Conservation (phyloP, 2,113 vertebrate species). For the Onychostruthus taczanowskii region DNA sequence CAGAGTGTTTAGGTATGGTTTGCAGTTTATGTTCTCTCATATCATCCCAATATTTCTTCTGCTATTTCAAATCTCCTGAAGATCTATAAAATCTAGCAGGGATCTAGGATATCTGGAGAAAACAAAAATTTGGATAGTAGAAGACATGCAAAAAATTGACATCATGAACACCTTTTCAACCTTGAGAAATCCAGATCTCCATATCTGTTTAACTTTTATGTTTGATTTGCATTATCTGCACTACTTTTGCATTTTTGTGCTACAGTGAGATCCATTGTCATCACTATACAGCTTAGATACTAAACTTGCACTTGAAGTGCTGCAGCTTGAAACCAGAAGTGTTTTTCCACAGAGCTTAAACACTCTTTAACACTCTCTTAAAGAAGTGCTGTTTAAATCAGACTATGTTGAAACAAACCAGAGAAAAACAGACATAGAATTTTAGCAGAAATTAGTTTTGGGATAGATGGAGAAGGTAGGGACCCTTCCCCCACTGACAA, state of each 20-base stretch:
- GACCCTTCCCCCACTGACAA: background rate
- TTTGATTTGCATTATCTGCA: background rate
- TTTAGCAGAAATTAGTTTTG: background rate
- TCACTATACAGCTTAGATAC: background rate
- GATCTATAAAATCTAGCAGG: background rate
- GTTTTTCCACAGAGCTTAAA: background rate
- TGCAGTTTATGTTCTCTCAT: background rate
- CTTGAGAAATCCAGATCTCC: background rate
- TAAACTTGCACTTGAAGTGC: background rate
- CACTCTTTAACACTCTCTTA: background rate
- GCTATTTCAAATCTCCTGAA: background rate
- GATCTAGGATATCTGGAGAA: background rate
- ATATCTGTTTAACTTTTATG: background rate
- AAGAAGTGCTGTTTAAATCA: background rate
- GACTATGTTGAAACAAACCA: background rate
- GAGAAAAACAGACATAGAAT: background rate
- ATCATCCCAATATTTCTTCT: background rate
- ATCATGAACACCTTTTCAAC: background rate
- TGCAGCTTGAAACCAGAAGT: background rate
- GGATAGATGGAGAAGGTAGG: rapidly evolving
- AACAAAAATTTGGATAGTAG: background rate
- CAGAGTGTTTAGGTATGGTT: background rate
- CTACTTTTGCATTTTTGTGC: background rate
- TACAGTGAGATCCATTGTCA: background rate
- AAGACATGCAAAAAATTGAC: background rate